A percentile compares a stretch with the other conserved stretches of the same genome.
These are phyloP conservation scores for Drosophila sproati DNA, from an alignment of 1,140 invertebrate genomes.

Conservation along the genomic window DNA sequence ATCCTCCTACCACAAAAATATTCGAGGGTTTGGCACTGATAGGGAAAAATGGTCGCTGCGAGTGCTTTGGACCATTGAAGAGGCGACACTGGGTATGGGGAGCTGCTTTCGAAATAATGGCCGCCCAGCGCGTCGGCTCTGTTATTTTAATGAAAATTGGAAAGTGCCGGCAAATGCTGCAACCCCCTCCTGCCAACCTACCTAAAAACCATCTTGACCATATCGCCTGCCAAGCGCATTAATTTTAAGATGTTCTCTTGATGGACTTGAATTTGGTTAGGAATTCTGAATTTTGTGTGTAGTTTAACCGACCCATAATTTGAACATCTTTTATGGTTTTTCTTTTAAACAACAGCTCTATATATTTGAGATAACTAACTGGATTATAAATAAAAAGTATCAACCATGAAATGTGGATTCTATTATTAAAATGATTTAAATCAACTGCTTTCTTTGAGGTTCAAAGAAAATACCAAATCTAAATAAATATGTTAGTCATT, in stretches of 20 bases:
- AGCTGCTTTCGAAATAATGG: constrained; percentile 60
- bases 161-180: constrained; percentile 68
- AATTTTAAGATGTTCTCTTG: constrained; percentile 72
- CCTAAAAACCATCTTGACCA: constrained; percentile 43
- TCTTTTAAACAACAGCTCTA: too few species aligned
- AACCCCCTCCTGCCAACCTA: constrained; percentile 5
- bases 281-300: not conserved
- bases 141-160: constrained; percentile 85
- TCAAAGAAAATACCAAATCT: too few species aligned
- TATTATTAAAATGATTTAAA: too few species aligned
- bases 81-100: constrained; percentile 10
- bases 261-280: constrained; percentile 25
- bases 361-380: too few species aligned
- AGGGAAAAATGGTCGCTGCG: constrained; percentile 32
- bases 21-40: constrained; percentile 47
- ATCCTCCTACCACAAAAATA: constrained; percentile 24
- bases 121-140: constrained; percentile 59
- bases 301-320: not conserved
- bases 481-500: too few species aligned
- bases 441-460: too few species aligned
- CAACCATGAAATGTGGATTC: too few species aligned
- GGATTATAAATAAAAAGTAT: too few species aligned
- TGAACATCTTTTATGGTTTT: too few species aligned
- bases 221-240: constrained; percentile 59
- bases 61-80: constrained; percentile 4